Conservation (phyloP, 2,113 vertebrate genomes). For the Poeciliopsis turrubarensis region DNA sequence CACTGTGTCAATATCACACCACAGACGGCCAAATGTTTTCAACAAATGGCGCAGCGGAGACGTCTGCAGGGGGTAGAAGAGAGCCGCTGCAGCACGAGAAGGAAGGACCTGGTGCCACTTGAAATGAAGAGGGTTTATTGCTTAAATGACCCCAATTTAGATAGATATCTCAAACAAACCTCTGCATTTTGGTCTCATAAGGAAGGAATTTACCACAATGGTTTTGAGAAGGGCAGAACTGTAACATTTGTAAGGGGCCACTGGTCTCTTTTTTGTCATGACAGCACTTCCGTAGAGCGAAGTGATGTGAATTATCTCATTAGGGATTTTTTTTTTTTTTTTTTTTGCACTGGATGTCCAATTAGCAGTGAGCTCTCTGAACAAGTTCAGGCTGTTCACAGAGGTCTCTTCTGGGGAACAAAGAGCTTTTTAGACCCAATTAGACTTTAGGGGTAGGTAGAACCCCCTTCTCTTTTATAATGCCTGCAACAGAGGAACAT, state of each 20-base stretch:
- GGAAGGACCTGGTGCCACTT: conserved; percentile 17
- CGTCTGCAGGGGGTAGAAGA: conserved; percentile 3
- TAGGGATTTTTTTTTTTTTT: conserved; percentile 25
- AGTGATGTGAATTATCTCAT: conserved; percentile 64
- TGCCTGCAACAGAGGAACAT: conserved; percentile 18
- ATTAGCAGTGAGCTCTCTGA: conserved; percentile 65
- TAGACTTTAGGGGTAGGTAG: conserved; percentile 58
- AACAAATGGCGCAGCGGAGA: conserved; percentile 55
- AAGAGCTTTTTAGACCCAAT: conserved; percentile 70
- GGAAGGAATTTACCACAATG: neutral
- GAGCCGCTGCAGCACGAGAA: conserved; percentile 4
- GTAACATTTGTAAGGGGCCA: conserved; percentile 34
- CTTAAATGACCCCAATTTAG: neutral
- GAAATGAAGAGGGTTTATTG: neutral
- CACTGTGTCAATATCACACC: conserved; percentile 7
- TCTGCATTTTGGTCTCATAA: conserved; percentile 6
- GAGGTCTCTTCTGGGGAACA: conserved; percentile 60
- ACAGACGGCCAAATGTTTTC: conserved; percentile 39
- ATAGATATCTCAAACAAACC: neutral
- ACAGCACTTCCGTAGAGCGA: conserved; percentile 38
- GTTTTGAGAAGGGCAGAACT: neutral
- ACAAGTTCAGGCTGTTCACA: conserved; percentile 64
- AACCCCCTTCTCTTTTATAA: conserved; percentile 39
- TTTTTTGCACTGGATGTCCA: conserved; percentile 48
- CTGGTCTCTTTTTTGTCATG: conserved; percentile 34